Conservation (phyloP, 2,113 vertebrate species). For the Tragelaphus imberbis region DNA sequence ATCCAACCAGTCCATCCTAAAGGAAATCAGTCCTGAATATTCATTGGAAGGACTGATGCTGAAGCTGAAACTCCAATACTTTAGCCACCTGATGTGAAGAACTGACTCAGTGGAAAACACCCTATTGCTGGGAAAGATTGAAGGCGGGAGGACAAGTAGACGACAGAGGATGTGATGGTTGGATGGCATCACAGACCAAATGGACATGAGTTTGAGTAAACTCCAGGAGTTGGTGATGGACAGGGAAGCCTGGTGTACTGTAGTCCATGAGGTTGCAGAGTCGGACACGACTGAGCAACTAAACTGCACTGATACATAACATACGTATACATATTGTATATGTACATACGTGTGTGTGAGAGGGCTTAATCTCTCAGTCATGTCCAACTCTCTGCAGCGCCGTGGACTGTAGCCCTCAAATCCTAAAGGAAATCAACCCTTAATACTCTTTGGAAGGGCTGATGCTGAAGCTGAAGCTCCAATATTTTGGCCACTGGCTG, state of each 20-base stretch:
- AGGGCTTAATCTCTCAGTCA: not conserved
- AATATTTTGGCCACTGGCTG: not conserved
- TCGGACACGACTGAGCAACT: accelerated
- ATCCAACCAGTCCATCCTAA: not conserved
- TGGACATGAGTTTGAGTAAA: not conserved
- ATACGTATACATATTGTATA: not conserved
- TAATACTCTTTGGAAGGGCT: not conserved
- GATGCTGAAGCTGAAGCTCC: not conserved
- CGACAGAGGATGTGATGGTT: not conserved
- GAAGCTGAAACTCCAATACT: not conserved
- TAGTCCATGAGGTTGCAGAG: not conserved
- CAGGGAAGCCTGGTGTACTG: accelerated
- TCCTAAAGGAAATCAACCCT: not conserved
- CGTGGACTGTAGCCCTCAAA: not conserved
- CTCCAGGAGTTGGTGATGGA: not conserved
- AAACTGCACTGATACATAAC: not conserved
- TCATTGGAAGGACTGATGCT: not conserved
- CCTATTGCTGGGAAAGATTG: not conserved
- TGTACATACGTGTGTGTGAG: not conserved
- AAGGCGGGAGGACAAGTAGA: not conserved
- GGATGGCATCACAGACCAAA: not conserved
- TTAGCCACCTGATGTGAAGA: not conserved
- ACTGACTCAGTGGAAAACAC: not conserved
- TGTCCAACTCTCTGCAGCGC: not conserved
- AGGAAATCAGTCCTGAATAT: not conserved